Base-by-base conservation (phyloP, 2,888 invertebrate genomes). In the Drosophila kokeensis region DNA sequence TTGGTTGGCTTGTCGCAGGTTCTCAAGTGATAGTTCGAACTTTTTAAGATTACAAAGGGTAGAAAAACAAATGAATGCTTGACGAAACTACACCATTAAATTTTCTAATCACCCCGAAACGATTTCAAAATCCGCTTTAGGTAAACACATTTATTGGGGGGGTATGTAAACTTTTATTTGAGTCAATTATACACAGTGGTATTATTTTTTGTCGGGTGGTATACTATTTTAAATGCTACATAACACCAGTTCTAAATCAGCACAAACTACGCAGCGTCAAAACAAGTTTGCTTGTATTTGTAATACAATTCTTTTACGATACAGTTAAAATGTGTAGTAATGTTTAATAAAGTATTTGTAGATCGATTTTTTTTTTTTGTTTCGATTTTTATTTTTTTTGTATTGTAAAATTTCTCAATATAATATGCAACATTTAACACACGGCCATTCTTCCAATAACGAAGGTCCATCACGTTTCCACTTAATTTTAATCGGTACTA, bases 211-310 rank as follows among this genome's bases (percentile, higher is more conserved):
- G 48, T 81, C 63, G 77, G 87, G 82, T 79, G 84, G 84, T 84
- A 68, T 73, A 73, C 82, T 84, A 80, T 73, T 77, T 81, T 77
- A 87, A 87, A 85, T 89, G 85, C 89, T 85, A 89, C 80, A 74
- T 80, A 88, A 86, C 76, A 70, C 79, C 84, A 68, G 73, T 69
- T 76, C 76, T 74, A 81, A 83, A 72, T 73, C 70, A 72, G 82
- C 77, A 81, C 69, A 77, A 82, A 73, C 85, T 87, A 84, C 76
- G 63, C 67, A 73, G 73, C 69, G 61, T 74, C 45, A 59, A 82
- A 69, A 79, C 58, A 82, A 67, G 40, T 71, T 67, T 63, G 65
- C 48, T 69, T 67, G 69, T 71, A 79, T 87, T 86, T 78, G 61
- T 76, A 76, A 81, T 83, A 87, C 79, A 73, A 62, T 68, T 62